Evolutionary conservation across 2,113 vertebrate species (phyloP).

Genomic region (Solea senegalensis): DNA sequence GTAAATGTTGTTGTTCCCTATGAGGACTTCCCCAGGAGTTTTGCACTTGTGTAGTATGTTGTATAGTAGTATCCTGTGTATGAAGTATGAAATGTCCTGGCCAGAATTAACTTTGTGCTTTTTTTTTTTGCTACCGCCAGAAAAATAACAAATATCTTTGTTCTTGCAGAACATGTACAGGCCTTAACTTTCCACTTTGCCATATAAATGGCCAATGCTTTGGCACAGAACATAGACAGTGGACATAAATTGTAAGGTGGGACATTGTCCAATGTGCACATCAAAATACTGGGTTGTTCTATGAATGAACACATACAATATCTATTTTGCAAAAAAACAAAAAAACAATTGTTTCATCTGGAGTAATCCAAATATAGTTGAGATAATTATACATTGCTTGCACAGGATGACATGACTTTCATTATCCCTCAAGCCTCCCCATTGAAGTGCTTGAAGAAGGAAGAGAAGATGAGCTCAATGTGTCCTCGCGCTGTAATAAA

Average conservation of each 20-base stretch:
- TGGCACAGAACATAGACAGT: not conserved
- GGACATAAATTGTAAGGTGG: not conserved
- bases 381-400: conserved; percentile 14
- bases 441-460: conserved; percentile 40
- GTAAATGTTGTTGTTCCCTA: no score
- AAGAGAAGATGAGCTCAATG: conserved; percentile 27
- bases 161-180: no score
- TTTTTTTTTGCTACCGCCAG: no score
- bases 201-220: not conserved
- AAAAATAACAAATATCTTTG: no score
- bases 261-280: not conserved
- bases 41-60: no score
- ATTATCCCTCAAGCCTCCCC: conserved; percentile 29
- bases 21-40: no score
- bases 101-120: no score
- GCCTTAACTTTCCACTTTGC: not conserved
- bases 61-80: no score
- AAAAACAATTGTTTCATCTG: not conserved
- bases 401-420: conserved; percentile 26
- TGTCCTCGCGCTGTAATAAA: conserved; percentile 36
- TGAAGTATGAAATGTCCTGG: no score
- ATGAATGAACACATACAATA: not conserved
- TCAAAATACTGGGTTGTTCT: not conserved
- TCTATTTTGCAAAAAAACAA: conserved; percentile 1
- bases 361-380: not conserved